phyloP scores from a whole-genome alignment of 2,113 vertebrate genomes.

The Trinectes maculatus region DNA sequence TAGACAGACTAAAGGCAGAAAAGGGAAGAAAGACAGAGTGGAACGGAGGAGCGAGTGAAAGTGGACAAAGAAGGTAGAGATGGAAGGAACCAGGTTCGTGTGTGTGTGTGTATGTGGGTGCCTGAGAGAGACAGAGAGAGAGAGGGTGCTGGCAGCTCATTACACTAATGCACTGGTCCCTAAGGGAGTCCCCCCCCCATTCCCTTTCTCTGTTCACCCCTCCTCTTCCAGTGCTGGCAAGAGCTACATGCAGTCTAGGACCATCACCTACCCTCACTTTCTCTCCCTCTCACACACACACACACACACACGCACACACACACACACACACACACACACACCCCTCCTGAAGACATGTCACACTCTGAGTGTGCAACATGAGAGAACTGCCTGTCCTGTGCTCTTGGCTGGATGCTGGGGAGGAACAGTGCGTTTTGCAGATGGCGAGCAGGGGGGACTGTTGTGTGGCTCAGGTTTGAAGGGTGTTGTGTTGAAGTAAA shows the following conservation, averaged over 20 bases:
- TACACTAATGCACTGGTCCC: slow-evolving; percentile 80
- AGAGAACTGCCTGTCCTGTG: slow-evolving; percentile 58
- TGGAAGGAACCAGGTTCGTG: slow-evolving; percentile 28
- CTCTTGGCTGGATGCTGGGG: slow-evolving; percentile 38
- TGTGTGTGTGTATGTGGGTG: slow-evolving; percentile 29
- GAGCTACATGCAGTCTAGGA: slow-evolving; percentile 38
- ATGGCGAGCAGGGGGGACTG: not conserved
- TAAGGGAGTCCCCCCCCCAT: slow-evolving; percentile 56
- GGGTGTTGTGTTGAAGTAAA: slow-evolving; percentile 7
- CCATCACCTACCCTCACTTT: slow-evolving; percentile 16
- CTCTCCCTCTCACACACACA: slow-evolving; percentile 21
- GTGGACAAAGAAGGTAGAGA: slow-evolving; percentile 6
- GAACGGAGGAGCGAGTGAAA: slow-evolving; percentile 5
- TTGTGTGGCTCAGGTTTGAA: slow-evolving; percentile 11
- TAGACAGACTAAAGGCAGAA: not conserved
- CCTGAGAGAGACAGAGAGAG: slow-evolving; percentile 25
- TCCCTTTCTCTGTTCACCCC: slow-evolving; percentile 31
- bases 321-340: slow-evolving; percentile 16
- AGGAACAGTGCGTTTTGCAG: slow-evolving; percentile 33
- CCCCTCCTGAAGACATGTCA: slow-evolving; percentile 31
- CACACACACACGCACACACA: slow-evolving; percentile 30
- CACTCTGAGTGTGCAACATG: slow-evolving; percentile 6
- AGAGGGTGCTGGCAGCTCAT: slow-evolving; percentile 69
- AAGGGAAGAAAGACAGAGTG: not conserved
- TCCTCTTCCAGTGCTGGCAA: slow-evolving; percentile 49